Base-by-base conservation (phyloP, 2,797 vertebrate genomes). In the Chrysocyon brachyurus region DNA sequence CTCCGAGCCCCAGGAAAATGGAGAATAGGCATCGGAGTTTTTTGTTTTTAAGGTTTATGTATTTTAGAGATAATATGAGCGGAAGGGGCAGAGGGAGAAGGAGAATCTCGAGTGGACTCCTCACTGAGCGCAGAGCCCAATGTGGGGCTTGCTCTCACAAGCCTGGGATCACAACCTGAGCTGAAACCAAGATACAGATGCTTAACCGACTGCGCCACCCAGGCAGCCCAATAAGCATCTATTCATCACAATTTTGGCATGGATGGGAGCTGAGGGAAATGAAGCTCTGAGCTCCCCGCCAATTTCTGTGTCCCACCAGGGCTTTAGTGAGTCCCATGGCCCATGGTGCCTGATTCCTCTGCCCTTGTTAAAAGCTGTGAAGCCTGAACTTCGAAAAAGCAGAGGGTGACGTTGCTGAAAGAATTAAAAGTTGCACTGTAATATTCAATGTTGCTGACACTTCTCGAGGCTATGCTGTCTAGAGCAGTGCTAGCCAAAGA, bases 301-400 rank as follows among this genome's bases (percentile, higher is more conserved):
- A 88, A 36, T 28, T 61, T n/a, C 31, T 79, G 14, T 6, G 17
- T 82, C 8, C 56, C 36, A 83, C 17, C 16, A 77, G 19, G n/a
- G n/a, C 72, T 79, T 75, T 19, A 64, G 72, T 15, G 26, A 92
- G 85, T 24, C 70, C 59, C 56, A 66, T 9, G 26, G n/a, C 54
- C 83, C 79, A 31, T 66, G 24, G 17, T 22, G 14, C 21, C 83
- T 40, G 83, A 52, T 57, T 93, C 64, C 68, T 91, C 66, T 85
- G 28, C 31, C 72, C 57, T n/a, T 87, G n/a, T 56, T 90, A 96
- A 85, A 83, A 59, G 46, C 87, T 70, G 21, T 79, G 59, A 94
- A 82, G 68, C 78, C 91, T 36, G 56, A 54, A 63, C 31, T 82
- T 12, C 31, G 75, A 66, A 89, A 78, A 66, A 78, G 31, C 79